Percentiles rank a stretch among this genome's conserved stretches.
These are phyloP conservation scores for Regulus satrapa DNA, from an alignment of 2,113 vertebrate genomes.

Conservation along the genomic window DNA sequence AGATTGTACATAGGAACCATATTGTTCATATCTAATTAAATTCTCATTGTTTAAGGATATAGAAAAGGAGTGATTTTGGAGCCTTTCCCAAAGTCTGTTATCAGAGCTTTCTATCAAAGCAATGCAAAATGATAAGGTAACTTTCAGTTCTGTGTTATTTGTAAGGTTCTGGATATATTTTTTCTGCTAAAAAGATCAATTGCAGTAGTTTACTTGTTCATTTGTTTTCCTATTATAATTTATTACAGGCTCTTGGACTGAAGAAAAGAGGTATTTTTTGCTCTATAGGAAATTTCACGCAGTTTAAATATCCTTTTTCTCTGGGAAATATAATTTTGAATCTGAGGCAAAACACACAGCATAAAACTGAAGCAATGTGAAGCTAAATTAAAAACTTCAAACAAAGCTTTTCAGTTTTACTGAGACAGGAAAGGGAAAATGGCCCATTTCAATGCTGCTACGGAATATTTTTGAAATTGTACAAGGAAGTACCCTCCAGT, in stretches of 20 bases:
- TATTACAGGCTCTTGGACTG: neutral
- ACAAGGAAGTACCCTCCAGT: neutral
- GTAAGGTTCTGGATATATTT: neutral
- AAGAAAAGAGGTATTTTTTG: neutral
- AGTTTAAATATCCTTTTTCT: neutral
- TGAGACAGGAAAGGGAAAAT: neutral
- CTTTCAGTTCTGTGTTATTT: neutral
- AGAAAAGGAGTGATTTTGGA: neutral
- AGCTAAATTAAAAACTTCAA: neutral
- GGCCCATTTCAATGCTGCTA: neutral
- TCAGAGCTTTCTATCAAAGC: neutral
- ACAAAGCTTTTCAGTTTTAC: neutral
- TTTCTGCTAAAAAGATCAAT: neutral
- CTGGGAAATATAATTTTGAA: neutral
- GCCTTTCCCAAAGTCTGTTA: neutral
- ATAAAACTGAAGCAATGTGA: neutral
- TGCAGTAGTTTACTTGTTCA: neutral
- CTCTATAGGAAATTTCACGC: neutral
- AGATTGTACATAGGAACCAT: fast-evolving
- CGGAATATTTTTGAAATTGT: neutral
- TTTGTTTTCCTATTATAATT: neutral
- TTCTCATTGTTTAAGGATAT: neutral
- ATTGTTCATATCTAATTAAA: neutral
- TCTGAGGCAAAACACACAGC: neutral
- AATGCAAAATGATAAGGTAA: neutral